A percentile compares a stretch with the other conserved stretches of the same genome.
Conservation (phyloP, 2,888 invertebrate genomes). For the Acrobeloides nanus region DNA sequence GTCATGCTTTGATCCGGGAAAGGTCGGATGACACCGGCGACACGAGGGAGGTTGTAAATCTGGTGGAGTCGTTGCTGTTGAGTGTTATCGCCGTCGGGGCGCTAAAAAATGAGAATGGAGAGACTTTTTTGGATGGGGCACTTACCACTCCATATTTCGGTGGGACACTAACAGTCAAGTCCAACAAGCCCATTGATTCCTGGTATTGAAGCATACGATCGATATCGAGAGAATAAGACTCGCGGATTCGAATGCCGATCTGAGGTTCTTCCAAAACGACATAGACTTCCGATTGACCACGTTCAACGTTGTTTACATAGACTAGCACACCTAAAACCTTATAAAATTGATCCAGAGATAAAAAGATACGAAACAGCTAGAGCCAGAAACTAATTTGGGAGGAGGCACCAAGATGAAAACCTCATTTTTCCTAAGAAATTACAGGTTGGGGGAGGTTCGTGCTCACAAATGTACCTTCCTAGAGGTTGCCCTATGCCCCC, state of each 20-base stretch:
- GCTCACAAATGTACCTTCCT: no score
- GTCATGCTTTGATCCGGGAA: constrained; percentile 50
- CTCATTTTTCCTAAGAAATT: no score
- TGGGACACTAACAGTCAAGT: constrained; percentile 44
- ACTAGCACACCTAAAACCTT: constrained; percentile 45
- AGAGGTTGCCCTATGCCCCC: no score
- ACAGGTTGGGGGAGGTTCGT: no score
- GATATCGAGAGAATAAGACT: constrained; percentile 48
- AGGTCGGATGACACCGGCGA: constrained; percentile 47
- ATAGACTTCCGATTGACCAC: constrained; percentile 53
- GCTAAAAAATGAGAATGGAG: constrained; percentile 14
- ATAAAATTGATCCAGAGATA: no score
- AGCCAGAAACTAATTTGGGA: no score
- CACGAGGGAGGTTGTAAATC: constrained; percentile 44
- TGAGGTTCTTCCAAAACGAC: constrained; percentile 51
- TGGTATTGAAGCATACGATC: constrained; percentile 50
- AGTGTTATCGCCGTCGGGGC: constrained; percentile 51
- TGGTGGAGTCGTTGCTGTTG: constrained; percentile 39
- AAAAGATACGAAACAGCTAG: no score
- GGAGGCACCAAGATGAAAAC: no score
- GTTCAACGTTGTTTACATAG: constrained; percentile 51
- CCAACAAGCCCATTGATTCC: constrained; percentile 50
- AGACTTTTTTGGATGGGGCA: constrained; percentile 4
- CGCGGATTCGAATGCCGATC: constrained; percentile 38
- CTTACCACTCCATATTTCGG: constrained; percentile 52